These are phyloP conservation scores for Takifugu bimaculatus DNA, from an alignment of 2,113 vertebrate species.

Conservation along the genomic window DNA sequence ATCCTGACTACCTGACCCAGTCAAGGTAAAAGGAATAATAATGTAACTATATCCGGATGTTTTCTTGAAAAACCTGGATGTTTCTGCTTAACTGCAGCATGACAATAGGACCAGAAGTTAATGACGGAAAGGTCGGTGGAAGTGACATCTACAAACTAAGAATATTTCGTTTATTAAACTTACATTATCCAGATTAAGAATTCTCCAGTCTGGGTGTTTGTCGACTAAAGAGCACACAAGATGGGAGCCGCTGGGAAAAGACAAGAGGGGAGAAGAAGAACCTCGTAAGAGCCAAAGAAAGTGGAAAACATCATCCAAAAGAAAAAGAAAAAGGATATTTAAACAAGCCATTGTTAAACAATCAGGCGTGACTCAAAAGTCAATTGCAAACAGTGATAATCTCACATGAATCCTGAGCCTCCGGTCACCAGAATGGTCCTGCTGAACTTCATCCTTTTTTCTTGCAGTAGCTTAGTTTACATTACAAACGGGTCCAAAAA, in stretches of 20 bases:
- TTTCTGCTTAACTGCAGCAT: too few relatives aligned
- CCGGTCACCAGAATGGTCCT: slow-evolving; percentile 90
- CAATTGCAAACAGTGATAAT: slow-evolving; percentile 4
- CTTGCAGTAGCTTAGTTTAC: too few relatives aligned
- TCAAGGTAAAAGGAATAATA: too few relatives aligned
- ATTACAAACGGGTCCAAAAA: too few relatives aligned
- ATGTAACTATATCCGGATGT: too few relatives aligned
- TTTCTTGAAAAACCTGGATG: too few relatives aligned
- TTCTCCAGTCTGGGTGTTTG: slow-evolving; percentile 83
- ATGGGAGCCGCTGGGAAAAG: slow-evolving; percentile 84
- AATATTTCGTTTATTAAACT: slow-evolving; percentile 37
- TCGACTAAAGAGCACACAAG: slow-evolving; percentile 83
- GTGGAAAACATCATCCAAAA: too few relatives aligned
- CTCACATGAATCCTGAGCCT: slow-evolving; percentile 95
- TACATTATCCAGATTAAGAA: slow-evolving; percentile 91
- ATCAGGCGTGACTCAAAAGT: background rate
- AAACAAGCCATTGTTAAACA: background rate
- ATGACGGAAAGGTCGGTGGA: too few relatives aligned
- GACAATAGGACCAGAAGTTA: too few relatives aligned
- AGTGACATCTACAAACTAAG: too few relatives aligned
- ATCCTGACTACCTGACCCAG: too few relatives aligned
- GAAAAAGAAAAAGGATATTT: too few relatives aligned
- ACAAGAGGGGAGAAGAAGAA: background rate
- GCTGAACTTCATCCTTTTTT: slow-evolving; percentile 24
- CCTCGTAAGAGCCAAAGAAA: background rate